Percentiles rank a stretch among this genome's conserved stretches.
phyloP scores from a whole-genome alignment of 2,113 vertebrate genomes.

The Mesoclemmys tuberculata region DNA sequence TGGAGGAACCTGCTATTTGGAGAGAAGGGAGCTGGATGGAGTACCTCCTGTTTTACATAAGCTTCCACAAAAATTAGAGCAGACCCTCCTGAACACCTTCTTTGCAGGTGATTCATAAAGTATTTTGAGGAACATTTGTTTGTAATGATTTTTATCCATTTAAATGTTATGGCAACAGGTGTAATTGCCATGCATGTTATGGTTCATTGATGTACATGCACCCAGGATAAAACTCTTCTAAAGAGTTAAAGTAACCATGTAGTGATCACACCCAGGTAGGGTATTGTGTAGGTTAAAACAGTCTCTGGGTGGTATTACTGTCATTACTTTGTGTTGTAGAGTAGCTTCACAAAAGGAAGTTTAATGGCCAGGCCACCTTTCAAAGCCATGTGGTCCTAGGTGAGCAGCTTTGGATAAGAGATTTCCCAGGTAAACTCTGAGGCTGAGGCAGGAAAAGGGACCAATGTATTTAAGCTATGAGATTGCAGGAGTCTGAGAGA shows the following conservation, averaged over 20 bases:
- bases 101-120: background rate
- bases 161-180: rapidly evolving
- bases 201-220: background rate
- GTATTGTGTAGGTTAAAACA: too few relatives aligned
- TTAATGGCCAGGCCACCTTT: too few relatives aligned
- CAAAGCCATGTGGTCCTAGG: too few relatives aligned
- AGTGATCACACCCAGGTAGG: background rate
- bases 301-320: background rate
- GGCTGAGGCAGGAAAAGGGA: background rate
- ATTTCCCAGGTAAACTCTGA: background rate
- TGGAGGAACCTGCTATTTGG: background rate
- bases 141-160: background rate
- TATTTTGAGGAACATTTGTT: rapidly evolving
- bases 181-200: background rate
- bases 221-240: background rate
- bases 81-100: background rate
- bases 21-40: background rate
- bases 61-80: background rate
- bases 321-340: background rate
- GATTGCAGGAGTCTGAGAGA: background rate
- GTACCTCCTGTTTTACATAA: background rate
- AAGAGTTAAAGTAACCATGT: background rate
- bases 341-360: too few relatives aligned
- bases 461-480: background rate
- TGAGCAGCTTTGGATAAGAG: background rate